phyloP scores from a whole-genome alignment of 2,888 invertebrate genomes.

The Hypsopygia costalis region DNA sequence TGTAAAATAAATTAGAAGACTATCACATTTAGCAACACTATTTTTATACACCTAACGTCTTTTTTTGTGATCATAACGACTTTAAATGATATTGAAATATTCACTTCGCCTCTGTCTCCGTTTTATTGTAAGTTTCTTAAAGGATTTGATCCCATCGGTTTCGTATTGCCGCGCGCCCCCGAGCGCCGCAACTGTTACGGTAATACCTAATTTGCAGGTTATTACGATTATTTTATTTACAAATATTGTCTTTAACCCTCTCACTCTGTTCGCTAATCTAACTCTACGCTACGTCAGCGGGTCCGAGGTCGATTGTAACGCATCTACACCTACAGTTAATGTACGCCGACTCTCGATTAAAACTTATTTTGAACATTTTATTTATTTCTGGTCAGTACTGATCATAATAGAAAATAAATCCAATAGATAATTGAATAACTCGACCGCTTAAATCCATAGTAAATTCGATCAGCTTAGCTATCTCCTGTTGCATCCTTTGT shows the following conservation, averaged over 20 bases:
- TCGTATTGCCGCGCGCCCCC: constrained; percentile 61
- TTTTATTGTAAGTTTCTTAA: constrained; percentile 77
- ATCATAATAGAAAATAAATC: constrained; percentile 59
- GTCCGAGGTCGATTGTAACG: constrained; percentile 67
- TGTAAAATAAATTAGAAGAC: constrained; percentile 75
- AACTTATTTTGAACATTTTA: constrained; percentile 62
- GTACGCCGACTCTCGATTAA: constrained; percentile 55
- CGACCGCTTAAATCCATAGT: constrained; percentile 77
- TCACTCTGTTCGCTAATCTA: constrained; percentile 79
- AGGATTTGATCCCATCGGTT: constrained; percentile 82
- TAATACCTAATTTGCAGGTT: constrained; percentile 71
- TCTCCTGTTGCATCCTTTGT: constrained; percentile 51
- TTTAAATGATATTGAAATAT: constrained; percentile 68
- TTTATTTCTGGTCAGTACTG: constrained; percentile 57
- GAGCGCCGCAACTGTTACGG: constrained; percentile 51
- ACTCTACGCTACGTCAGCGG: constrained; percentile 73
- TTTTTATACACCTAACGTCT: constrained; percentile 74
- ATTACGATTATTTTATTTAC: constrained; percentile 79
- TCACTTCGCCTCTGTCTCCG: constrained; percentile 58
- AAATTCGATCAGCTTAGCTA: constrained; percentile 78
- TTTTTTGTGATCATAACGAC: constrained; percentile 67
- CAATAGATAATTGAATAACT: constrained; percentile 62
- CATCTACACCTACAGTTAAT: constrained; percentile 52
- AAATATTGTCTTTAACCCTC: constrained; percentile 82
- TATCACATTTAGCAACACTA: constrained; percentile 80